phyloP scores from a whole-genome alignment of 1,140 invertebrate species.

The Episyrphus balteatus region DNA sequence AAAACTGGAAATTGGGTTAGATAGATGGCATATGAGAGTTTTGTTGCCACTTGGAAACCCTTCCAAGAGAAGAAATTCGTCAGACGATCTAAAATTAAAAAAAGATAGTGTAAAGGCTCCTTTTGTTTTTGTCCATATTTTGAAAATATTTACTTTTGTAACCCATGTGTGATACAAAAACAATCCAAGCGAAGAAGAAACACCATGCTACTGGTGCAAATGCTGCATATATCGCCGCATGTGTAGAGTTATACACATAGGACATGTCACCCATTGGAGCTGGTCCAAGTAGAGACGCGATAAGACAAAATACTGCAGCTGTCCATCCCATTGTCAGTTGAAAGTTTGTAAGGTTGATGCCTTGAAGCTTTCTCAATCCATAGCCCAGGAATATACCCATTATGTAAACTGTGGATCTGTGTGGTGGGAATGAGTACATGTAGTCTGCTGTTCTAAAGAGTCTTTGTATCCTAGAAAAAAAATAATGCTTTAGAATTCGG shows the following conservation, averaged over 20 bases:
- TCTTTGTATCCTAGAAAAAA: constrained; percentile 45
- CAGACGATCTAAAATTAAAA: constrained; percentile 36
- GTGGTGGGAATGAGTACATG: constrained; percentile 57
- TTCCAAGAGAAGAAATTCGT: constrained; percentile 44
- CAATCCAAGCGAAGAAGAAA: constrained; percentile 52
- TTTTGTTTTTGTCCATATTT: neutral
- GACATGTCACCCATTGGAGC: constrained; percentile 52
- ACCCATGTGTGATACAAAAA: constrained; percentile 49
- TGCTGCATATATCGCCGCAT: constrained; percentile 58
- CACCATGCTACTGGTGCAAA: constrained; percentile 63
- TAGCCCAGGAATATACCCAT: constrained; percentile 57
- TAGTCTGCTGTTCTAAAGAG: constrained; percentile 58
- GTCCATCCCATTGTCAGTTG: constrained; percentile 48
- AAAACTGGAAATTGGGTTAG: constrained; percentile 57
- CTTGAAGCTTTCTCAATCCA: constrained; percentile 40
- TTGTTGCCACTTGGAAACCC: constrained; percentile 49
- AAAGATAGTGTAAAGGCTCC: neutral
- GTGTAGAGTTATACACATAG: constrained; percentile 51
- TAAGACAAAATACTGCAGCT: constrained; percentile 37
- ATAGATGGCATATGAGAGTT: constrained; percentile 54
- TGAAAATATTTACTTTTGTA: constrained; percentile 40
- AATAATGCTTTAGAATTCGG: constrained; percentile 1
- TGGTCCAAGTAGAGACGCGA: constrained; percentile 48
- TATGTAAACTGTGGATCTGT: constrained; percentile 58
- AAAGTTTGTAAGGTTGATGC: constrained; percentile 30